These are phyloP conservation scores for Natator depressus DNA, from an alignment of 2,113 vertebrate genomes.

Conservation along the genomic window DNA sequence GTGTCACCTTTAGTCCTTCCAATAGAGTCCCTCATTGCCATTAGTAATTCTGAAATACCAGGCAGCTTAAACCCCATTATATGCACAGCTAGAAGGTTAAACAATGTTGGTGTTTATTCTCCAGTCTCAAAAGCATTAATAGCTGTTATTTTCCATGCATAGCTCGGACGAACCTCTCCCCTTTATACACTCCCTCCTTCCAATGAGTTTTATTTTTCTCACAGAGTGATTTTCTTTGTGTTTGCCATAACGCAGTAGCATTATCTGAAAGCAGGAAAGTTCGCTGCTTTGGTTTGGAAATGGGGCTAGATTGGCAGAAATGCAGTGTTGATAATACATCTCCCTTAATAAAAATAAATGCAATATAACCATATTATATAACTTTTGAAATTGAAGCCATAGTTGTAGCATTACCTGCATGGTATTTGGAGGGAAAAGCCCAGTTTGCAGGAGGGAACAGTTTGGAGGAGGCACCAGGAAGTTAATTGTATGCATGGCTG, in stretches of 20 bases:
- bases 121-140: neutral
- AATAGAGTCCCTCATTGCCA: neutral
- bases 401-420: neutral
- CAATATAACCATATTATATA: neutral
- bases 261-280: neutral
- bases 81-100: neutral
- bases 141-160: neutral
- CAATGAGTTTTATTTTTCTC: neutral
- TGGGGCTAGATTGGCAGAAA: neutral
- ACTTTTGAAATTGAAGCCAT: neutral
- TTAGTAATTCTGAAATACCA: neutral
- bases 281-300: neutral
- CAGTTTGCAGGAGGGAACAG: neutral
- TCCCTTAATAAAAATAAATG: neutral
- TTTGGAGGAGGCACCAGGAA: neutral
- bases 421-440: neutral
- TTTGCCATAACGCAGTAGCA: neutral
- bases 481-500: accelerated
- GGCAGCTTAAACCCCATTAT: neutral
- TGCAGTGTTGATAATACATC: neutral
- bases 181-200: neutral
- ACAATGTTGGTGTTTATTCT: neutral
- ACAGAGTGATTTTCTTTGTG: neutral
- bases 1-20: neutral
- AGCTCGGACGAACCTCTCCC: neutral